phyloP scores from a whole-genome alignment of 1,140 invertebrate species.

The Drosophila teissieri region DNA sequence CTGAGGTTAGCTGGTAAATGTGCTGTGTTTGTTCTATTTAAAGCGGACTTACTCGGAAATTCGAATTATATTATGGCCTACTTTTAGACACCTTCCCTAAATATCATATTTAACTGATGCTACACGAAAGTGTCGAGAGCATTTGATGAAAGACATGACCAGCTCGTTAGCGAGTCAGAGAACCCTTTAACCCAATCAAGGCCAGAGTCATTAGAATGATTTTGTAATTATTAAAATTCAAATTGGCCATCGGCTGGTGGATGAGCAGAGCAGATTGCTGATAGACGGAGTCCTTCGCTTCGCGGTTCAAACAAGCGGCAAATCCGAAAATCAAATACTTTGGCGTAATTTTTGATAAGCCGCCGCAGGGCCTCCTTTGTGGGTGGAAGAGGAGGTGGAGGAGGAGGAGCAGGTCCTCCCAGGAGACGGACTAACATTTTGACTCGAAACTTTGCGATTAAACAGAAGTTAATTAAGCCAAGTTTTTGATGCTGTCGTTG shows the following conservation, averaged over 20 bases:
- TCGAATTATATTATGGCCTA: too few species aligned
- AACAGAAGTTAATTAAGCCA: slow-evolving; percentile 82
- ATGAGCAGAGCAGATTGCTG: slow-evolving; percentile 35
- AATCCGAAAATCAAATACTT: slow-evolving; percentile 81
- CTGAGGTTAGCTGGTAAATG: background rate
- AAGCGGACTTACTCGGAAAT: too few species aligned
- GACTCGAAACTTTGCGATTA: slow-evolving; percentile 67
- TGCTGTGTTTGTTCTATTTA: background rate
- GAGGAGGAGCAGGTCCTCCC: slow-evolving; percentile 19
- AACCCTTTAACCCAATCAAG: slow-evolving; percentile 64
- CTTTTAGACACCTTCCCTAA: too few species aligned
- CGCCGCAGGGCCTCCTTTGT: slow-evolving; percentile 46
- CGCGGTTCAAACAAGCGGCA: slow-evolving; percentile 47
- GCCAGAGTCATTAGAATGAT: slow-evolving; percentile 73
- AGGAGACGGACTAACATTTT: slow-evolving; percentile 60
- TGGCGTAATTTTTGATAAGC: slow-evolving; percentile 64
- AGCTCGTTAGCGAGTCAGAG: slow-evolving; percentile 57
- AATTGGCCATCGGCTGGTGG: slow-evolving; percentile 41
- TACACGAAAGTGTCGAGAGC: too few species aligned
- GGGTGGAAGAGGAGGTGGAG: background rate
- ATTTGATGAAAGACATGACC: slow-evolving; percentile 45
- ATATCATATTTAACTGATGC: too few species aligned
- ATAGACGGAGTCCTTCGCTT: slow-evolving; percentile 15
- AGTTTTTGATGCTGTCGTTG: slow-evolving; percentile 61
- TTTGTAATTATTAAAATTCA: slow-evolving; percentile 77